Evolutionary conservation across 1,140 invertebrate species (phyloP).

Genomic region (Orussus abietinus): DNA sequence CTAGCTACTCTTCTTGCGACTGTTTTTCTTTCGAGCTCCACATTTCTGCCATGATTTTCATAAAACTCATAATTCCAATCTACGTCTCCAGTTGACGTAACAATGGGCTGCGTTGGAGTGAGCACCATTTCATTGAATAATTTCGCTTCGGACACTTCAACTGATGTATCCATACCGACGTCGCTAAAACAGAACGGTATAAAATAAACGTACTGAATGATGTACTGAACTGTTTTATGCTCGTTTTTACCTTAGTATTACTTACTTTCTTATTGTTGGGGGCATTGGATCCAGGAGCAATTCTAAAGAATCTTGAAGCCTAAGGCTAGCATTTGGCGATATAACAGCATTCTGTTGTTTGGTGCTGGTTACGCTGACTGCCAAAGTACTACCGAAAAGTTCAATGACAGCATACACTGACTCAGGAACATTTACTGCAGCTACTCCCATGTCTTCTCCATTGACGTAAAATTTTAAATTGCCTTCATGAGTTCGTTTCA

Average conservation of each 20-base stretch:
- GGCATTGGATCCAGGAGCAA: constrained; percentile 59
- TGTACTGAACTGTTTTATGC: no score
- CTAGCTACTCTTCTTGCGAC: constrained; percentile 65
- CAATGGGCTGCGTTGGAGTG: constrained; percentile 38
- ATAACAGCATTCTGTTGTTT: constrained; percentile 47
- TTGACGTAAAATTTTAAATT: constrained; percentile 67
- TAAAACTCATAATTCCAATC: constrained; percentile 59
- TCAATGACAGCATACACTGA: constrained; percentile 75
- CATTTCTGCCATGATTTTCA: constrained; percentile 71
- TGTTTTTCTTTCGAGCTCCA: constrained; percentile 61
- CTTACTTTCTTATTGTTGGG: constrained; percentile 43
- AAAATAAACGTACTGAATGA: constrained; percentile 3
- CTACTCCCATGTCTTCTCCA: constrained; percentile 80
- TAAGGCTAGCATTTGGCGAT: constrained; percentile 59
- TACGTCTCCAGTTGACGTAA: constrained; percentile 27
- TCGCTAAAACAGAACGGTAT: constrained; percentile 27
- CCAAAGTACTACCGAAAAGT: constrained; percentile 65
- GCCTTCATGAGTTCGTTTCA: constrained; percentile 61
- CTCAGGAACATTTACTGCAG: constrained; percentile 71
- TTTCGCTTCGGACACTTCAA: constrained; percentile 46
- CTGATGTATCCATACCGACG: constrained; percentile 45
- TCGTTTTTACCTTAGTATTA: no score
- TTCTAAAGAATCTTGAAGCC: constrained; percentile 63
- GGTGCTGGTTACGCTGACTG: constrained; percentile 60
- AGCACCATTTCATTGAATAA: constrained; percentile 41